These are phyloP conservation scores for Aplodontia rufa DNA, from an alignment of 2,113 vertebrate species.

Conservation along the genomic window DNA sequence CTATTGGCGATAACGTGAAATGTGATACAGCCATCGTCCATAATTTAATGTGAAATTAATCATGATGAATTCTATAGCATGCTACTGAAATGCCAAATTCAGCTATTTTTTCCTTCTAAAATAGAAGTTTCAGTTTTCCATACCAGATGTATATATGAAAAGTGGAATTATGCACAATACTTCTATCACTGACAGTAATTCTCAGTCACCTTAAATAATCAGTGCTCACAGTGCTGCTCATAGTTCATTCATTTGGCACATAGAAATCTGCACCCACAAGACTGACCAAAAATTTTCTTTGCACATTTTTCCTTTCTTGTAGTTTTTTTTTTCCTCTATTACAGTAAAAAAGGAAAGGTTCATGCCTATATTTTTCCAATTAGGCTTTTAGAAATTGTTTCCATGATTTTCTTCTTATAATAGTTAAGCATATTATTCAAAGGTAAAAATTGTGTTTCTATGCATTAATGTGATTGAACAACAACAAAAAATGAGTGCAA, in stretches of 20 bases:
- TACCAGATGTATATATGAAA: conserved; percentile 77
- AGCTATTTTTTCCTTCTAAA: conserved; percentile 73
- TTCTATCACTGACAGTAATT: conserved; percentile 74
- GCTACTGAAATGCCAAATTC: conserved; percentile 85
- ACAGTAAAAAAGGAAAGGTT: conserved; percentile 79
- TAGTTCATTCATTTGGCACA: conserved; percentile 66
- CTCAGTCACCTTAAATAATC: conserved; percentile 67
- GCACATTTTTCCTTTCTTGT: conserved; percentile 83
- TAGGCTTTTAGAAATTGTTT: conserved; percentile 82
- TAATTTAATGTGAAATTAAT: conserved; percentile 86
- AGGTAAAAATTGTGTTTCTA: conserved; percentile 81
- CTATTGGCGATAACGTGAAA: conserved; percentile 81
- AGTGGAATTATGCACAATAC: conserved; percentile 75
- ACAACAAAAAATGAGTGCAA: conserved; percentile 86
- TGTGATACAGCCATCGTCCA: conserved; percentile 81
- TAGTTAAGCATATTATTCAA: conserved; percentile 77
- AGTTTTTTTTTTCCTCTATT: conserved; percentile 70
- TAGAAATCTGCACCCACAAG: conserved; percentile 55
- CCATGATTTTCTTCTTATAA: conserved; percentile 75
- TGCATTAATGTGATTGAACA: conserved; percentile 87
- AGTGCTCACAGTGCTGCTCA: conserved; percentile 68
- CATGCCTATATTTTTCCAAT: conserved; percentile 78
- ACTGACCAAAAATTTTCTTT: conserved; percentile 86
- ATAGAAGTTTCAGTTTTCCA: conserved; percentile 73
- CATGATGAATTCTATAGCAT: conserved; percentile 82